Evolutionary conservation across 2,888 invertebrate species (phyloP).

Genomic region (Monoplex corrugatus): DNA sequence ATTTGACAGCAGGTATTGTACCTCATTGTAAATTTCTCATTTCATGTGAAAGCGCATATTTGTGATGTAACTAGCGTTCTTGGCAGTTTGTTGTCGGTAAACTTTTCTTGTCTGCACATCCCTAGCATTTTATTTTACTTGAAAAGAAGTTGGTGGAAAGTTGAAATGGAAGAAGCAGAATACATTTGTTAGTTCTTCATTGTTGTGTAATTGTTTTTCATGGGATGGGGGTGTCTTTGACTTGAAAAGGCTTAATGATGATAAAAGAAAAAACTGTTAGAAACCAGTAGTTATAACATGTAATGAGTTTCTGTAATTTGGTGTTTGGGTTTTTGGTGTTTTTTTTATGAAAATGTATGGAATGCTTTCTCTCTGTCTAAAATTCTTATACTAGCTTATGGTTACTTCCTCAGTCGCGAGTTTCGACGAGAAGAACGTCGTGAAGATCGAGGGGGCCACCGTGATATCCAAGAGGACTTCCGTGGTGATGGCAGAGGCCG

Average conservation of each 20-base stretch:
- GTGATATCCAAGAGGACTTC: constrained; percentile 42
- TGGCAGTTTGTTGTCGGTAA: constrained; percentile 48
- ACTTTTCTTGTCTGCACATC: not conserved
- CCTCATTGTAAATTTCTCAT: too few relatives aligned
- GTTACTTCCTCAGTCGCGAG: constrained; percentile 41
- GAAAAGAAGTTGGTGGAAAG: not conserved
- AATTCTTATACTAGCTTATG: not conserved
- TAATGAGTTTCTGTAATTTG: too few relatives aligned
- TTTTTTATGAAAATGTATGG: not conserved
- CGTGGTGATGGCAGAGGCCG: constrained; percentile 35
- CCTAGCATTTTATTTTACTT: not conserved
- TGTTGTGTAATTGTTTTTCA: not conserved
- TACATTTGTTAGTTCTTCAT: not conserved
- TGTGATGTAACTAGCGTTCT: not conserved
- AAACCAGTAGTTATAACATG: too few relatives aligned
- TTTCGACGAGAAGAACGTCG: constrained; percentile 43
- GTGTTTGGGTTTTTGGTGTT: not conserved
- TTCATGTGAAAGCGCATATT: too few relatives aligned
- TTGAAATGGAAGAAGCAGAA: not conserved
- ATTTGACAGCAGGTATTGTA: constrained; percentile 31
- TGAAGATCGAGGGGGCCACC: constrained; percentile 43
- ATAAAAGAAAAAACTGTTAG: too few relatives aligned
- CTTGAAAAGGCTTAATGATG: too few relatives aligned
- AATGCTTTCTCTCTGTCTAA: not conserved
- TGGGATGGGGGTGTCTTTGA: not conserved